These are phyloP conservation scores for Dinocampus coccinellae DNA, from an alignment of 2,888 invertebrate species.

Conservation along the genomic window DNA sequence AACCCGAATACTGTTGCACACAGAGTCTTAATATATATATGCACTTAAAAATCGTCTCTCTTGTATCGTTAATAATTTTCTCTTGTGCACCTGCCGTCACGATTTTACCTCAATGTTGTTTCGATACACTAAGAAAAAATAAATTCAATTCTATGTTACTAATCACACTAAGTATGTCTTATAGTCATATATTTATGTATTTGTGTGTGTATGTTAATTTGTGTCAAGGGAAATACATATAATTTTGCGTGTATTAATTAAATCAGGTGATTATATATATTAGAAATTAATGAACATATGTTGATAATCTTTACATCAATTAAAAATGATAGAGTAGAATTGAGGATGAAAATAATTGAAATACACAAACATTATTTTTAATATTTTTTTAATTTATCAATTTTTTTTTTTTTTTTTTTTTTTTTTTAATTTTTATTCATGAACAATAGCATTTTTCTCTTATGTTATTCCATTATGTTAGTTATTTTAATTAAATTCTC, in stretches of 20 bases:
- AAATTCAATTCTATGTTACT: slow-evolving; percentile 19
- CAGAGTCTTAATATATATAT: neutral
- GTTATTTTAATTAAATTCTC: slow-evolving; percentile 64
- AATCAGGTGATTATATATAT: too few relatives aligned
- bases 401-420: slow-evolving; percentile 40
- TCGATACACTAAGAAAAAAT: slow-evolving; percentile 28
- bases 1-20: neutral
- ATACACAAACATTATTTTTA: slow-evolving; percentile 31
- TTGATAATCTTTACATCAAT: neutral
- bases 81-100: slow-evolving; percentile 55
- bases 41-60: neutral
- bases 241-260: too few relatives aligned
- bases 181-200: too few relatives aligned
- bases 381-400: slow-evolving; percentile 49
- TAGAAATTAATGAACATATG: too few relatives aligned
- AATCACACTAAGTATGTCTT: slow-evolving; percentile 11
- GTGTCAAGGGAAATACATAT: too few relatives aligned
- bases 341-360: slow-evolving; percentile 3
- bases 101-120: slow-evolving; percentile 45
- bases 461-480: slow-evolving; percentile 55
- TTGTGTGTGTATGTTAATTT: too few relatives aligned
- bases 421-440: slow-evolving; percentile 55
- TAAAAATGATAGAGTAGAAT: neutral
- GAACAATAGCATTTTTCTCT: slow-evolving; percentile 60
- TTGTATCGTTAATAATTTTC: slow-evolving; percentile 21